Conservation (phyloP, 2,113 vertebrate genomes). For the Lipophrys pholis region DNA sequence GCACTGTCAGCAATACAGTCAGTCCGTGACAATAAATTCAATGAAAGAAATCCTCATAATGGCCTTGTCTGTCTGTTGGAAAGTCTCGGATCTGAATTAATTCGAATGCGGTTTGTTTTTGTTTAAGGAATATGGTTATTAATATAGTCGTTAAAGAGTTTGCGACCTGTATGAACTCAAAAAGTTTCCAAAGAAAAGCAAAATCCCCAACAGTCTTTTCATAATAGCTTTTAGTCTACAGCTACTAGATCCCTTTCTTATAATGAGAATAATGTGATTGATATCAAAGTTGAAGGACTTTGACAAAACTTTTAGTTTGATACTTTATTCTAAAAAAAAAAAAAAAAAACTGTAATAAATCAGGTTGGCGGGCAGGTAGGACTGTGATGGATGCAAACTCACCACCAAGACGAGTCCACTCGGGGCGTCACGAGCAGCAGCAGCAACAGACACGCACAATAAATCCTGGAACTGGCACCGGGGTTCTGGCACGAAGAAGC, state of each 20-base stretch:
- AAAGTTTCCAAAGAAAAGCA: slow-evolving; percentile 7
- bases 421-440: slow-evolving; percentile 91
- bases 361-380: slow-evolving; percentile 2
- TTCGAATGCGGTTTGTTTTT: neutral
- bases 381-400: slow-evolving; percentile 68
- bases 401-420: slow-evolving; percentile 96
- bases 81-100: slow-evolving; percentile 16
- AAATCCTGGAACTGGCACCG: slow-evolving; percentile 83
- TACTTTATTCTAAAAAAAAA: too few species aligned
- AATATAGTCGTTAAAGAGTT: slow-evolving; percentile 29
- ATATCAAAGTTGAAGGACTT: too few species aligned
- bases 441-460: slow-evolving; percentile 85
- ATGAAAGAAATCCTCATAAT: slow-evolving; percentile 5
- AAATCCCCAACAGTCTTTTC: too few species aligned
- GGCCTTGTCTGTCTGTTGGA: slow-evolving; percentile 37
- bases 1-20: too few species aligned
- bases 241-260: too few species aligned
- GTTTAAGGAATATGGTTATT: slow-evolving; percentile 9
- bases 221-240: too few species aligned
- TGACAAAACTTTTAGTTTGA: too few species aligned
- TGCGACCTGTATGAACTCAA: slow-evolving; percentile 28
- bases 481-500: slow-evolving; percentile 73
- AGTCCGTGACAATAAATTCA: slow-evolving; percentile 18
- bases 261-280: too few species aligned
- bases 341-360: neutral